Percentiles rank a stretch among this genome's conserved stretches.
Evolutionary conservation across 2,113 vertebrate species (phyloP).

Genomic region (Catagonus wagneri): DNA sequence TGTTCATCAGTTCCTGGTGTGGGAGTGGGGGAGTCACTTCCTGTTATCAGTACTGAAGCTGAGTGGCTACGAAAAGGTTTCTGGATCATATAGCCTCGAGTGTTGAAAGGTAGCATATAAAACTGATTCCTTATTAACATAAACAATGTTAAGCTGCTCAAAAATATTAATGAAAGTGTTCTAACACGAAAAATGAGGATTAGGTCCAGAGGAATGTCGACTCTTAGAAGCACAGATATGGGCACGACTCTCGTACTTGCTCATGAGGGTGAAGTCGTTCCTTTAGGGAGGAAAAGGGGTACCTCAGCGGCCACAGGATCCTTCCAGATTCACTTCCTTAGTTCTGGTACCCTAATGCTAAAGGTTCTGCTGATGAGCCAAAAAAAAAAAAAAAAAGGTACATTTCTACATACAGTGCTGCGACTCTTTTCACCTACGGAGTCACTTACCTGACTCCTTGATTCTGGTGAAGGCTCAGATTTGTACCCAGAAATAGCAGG

Average conservation of each 20-base stretch:
- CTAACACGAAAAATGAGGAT: background rate
- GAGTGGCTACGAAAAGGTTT: background rate
- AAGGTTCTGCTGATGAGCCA: background rate
- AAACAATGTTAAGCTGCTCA: background rate
- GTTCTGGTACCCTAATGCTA: background rate
- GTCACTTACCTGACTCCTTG: background rate
- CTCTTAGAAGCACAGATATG: background rate
- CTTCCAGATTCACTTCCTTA: background rate
- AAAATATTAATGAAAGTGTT: conserved; percentile 12
- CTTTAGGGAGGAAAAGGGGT: background rate
- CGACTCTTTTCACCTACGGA: background rate
- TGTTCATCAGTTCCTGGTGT: background rate
- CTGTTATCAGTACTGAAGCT: background rate
- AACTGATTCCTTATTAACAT: conserved; percentile 1
- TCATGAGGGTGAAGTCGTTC: background rate
- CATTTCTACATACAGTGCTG: background rate
- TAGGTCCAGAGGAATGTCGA: background rate
- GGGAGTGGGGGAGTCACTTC: background rate
- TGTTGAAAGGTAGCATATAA: background rate
- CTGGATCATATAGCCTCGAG: background rate
- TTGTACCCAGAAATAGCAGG: background rate
- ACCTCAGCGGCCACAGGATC: background rate
- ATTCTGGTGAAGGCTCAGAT: background rate
- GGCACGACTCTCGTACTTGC: background rate
- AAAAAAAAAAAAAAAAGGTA: background rate